Base-by-base conservation (phyloP, 2,113 vertebrate species). In the Sula dactylatra region DNA sequence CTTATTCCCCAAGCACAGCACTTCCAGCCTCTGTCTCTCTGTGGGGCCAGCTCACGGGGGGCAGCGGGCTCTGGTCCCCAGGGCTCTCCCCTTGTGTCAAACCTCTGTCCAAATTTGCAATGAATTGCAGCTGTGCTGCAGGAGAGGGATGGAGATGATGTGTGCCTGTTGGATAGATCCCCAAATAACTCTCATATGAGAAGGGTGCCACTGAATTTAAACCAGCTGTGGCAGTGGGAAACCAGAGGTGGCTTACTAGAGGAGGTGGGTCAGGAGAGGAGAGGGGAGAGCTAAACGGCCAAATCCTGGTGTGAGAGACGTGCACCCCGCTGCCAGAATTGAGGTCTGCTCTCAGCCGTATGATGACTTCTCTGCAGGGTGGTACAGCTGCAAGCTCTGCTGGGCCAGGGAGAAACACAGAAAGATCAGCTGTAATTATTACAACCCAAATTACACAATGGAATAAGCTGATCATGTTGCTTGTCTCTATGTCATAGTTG, bases 381-480 rank as follows among this genome's bases (percentile, higher is more conserved):
- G 54, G 40, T 55, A 50, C 45, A 91, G 64, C 66, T 91, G 59
- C 74, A 32, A 0, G 9, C 27, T 83, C 27, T 86, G 50, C 65
- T 82, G 73, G 72, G 72, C 47, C 1, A 7, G 64, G 47, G 42
- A 56, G 55, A 90, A 77, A 34, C n/a, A 50, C 44, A 56, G 38
- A 65, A 79, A 86, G 27, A 76, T 61, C 65, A 89, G n/a, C 54
- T 82, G 61, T 54, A 87, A 87, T 76, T 84, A 65, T 49, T 79
- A 73, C 55, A 86, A 64, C 40, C 73, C 64, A 79, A 87, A 82
- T 82, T 84, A 93, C 81, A 91, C 56, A 69, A 92, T 83, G 88
- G 92, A 96, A 96, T 45, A 81, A 93, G 54, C 80, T 61, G 89
- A 80, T 95, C 74, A 44, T 34, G n/a, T 80, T 65, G 78, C 32